Percentiles rank a stretch among this genome's conserved stretches.
These are phyloP conservation scores for Bursaphelenchus mucronatus DNA, from an alignment of 1,140 invertebrate genomes.

Conservation along the genomic window DNA sequence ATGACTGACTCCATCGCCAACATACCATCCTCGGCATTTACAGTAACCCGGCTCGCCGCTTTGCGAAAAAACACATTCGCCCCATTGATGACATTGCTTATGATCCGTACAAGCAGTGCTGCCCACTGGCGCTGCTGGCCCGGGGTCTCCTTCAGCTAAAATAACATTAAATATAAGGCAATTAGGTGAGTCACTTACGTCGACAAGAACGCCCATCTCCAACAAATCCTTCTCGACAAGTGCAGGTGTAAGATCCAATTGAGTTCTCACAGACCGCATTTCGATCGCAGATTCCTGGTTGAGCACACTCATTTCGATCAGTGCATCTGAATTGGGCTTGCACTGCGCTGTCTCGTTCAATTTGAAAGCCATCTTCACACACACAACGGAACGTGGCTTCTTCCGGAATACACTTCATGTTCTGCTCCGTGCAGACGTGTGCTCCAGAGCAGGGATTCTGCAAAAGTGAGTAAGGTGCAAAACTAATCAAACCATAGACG, in stretches of 20 bases:
- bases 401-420: slow-evolving; percentile 26
- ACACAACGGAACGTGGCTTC: slow-evolving; percentile 17
- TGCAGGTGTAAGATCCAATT: slow-evolving; percentile 65
- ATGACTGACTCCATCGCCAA: slow-evolving; percentile 45
- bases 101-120: slow-evolving; percentile 29
- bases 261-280: slow-evolving; percentile 79
- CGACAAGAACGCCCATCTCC: slow-evolving; percentile 59
- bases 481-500: too few relatives aligned
- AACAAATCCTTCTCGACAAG: slow-evolving; percentile 22
- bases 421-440: slow-evolving; percentile 24
- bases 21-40: slow-evolving; percentile 50
- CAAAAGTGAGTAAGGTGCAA: neutral
- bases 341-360: slow-evolving; percentile 18
- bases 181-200: slow-evolving; percentile 30
- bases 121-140: neutral
- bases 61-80: slow-evolving; percentile 39
- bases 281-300: slow-evolving; percentile 70
- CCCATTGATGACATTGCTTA: slow-evolving; percentile 50
- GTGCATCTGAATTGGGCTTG: slow-evolving; percentile 25
- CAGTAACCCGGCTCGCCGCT: slow-evolving; percentile 24
- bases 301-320: slow-evolving; percentile 77
- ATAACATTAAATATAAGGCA: neutral
- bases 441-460: slow-evolving; percentile 13
- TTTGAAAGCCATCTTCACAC: slow-evolving; percentile 26
- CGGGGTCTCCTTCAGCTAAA: slow-evolving; percentile 6